phyloP scores from a whole-genome alignment of 1,140 invertebrate genomes.

The Trypoxylus dichotomus region DNA sequence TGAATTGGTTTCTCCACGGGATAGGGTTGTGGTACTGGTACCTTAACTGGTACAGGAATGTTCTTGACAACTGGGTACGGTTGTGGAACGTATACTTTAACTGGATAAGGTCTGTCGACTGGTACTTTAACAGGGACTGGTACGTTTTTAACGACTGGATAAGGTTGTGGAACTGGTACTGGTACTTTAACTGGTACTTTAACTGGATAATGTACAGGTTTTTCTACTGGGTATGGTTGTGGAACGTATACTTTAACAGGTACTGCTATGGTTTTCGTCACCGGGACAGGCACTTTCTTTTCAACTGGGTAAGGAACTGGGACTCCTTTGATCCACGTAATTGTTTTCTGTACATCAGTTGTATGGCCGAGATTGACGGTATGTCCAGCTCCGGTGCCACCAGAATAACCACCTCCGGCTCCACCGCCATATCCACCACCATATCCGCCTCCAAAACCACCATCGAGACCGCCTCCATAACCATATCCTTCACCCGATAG shows the following conservation, averaged over 20 bases:
- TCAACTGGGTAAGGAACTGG: conserved; percentile 62
- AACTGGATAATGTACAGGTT: conserved; percentile 56
- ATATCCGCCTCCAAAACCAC: conserved; percentile 52
- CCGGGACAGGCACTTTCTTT: conserved; percentile 63
- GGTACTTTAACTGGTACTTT: conserved; percentile 66
- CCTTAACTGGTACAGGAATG: conserved; percentile 63
- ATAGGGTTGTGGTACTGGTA: conserved; percentile 62
- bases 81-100: conserved; percentile 50
- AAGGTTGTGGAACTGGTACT: conserved; percentile 60
- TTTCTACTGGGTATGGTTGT: conserved; percentile 67
- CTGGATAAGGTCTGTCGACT: conserved; percentile 54
- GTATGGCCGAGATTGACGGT: conserved; percentile 45
- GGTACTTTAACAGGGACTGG: conserved; percentile 72
- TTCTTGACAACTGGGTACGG: conserved; percentile 64
- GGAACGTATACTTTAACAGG: conserved; percentile 63
- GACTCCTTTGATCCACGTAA: conserved; percentile 55
- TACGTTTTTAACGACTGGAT: conserved; percentile 68
- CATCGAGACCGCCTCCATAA: conserved; percentile 53
- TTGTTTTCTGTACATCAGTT: conserved; percentile 63
- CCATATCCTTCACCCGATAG: conserved; percentile 60
- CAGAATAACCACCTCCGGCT: conserved; percentile 35
- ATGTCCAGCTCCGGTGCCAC: conserved; percentile 32
- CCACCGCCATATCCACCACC: conserved; percentile 37
- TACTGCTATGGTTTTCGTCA: conserved; percentile 59
- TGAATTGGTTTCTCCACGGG: conserved; percentile 72